Base-by-base conservation (phyloP, 2,113 vertebrate species). In the Calypte anna region DNA sequence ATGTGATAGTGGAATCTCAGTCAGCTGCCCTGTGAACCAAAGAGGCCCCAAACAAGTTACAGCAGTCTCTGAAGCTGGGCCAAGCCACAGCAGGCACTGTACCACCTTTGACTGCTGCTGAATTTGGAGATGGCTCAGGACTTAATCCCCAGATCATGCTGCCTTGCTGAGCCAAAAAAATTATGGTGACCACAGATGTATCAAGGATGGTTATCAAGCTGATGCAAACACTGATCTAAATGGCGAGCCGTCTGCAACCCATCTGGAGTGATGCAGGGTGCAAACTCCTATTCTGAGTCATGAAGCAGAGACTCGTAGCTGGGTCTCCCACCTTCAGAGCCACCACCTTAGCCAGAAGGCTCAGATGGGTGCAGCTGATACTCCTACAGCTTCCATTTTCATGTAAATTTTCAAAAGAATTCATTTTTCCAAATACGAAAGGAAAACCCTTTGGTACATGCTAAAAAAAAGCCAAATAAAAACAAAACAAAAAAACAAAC, bases 331-430 rank as follows among this genome's bases (percentile, higher is more conserved):
- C 40, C 69, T 81, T 70, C 75, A 2, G 19, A 92, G 66, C 61
- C 83, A 72, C 83, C 61, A 31, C 77, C 64, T 68, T 77, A 70
- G 86, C 94, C 88, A 84, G 64, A 75, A 88, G 92, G 80, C 91
- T 90, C 61, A 82, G 31, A 12, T 48, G 79, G 7, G 7, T 72
- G 68, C 68, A 78, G 53, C 86, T 88, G 64, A n/a, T 68, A 61
- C 38, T 94, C 83, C 69, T 63, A 68, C 83, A 64, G 25, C 43
- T 81, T 86, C 83, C 28, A 68, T 88, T 94, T 83, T 84, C 64
- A 86, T 68, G 68, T 50, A 86, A 94, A 91, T 89, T 44, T 59
- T 70, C 57, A 67, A 64, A 91, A 84, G 38, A 31, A 33, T 81
- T 86, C 20, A 11, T 80, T 91, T 88, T 92, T 88, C 36, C 51